phyloP scores from a whole-genome alignment of 1,140 invertebrate species.

The Calliopsis andreniformis region DNA sequence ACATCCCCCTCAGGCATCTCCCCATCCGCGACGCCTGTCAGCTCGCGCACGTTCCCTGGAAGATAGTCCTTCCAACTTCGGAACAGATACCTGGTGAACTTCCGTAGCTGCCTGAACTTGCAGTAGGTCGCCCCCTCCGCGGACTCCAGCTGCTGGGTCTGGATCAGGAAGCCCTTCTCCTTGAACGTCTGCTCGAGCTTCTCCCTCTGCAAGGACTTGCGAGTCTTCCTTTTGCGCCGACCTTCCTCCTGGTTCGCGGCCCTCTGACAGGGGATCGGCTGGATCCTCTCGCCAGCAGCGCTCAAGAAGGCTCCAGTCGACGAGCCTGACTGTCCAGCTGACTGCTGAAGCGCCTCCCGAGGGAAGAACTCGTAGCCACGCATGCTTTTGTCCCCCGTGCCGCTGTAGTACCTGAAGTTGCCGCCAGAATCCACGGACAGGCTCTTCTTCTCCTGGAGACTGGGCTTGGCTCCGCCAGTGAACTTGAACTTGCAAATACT shows the following conservation, averaged over 20 bases:
- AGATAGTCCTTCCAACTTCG: constrained; percentile 96
- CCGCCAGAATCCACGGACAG: constrained; percentile 92
- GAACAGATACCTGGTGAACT: constrained; percentile 95
- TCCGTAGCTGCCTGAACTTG: constrained; percentile 94
- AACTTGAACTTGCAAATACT: constrained; percentile 97
- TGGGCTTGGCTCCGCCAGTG: constrained; percentile 92
- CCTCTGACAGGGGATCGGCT: constrained; percentile 69
- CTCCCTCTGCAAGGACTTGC: constrained; percentile 91
- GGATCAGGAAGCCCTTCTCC: constrained; percentile 95
- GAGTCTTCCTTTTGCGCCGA: constrained; percentile 87
- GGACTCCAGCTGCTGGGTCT: constrained; percentile 95
- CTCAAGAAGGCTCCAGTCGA: constrained; percentile 81
- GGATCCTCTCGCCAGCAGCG: constrained; percentile 82
- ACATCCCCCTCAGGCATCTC: constrained; percentile 60
- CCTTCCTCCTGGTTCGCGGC: constrained; percentile 76
- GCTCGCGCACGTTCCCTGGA: constrained; percentile 87
- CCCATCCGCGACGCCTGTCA: constrained; percentile 67
- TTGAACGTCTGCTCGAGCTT: constrained; percentile 95
- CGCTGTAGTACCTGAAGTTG: constrained; percentile 91
- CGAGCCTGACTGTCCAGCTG: constrained; percentile 76
- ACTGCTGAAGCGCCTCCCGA: constrained; percentile 85
- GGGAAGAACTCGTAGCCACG: constrained; percentile 90
- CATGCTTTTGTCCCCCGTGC: constrained; percentile 88
- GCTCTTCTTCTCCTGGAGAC: constrained; percentile 94
- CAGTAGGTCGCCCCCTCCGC: constrained; percentile 96